These are phyloP conservation scores for Marisa cornuarietis DNA, from an alignment of 1,140 invertebrate species.

Conservation along the genomic window DNA sequence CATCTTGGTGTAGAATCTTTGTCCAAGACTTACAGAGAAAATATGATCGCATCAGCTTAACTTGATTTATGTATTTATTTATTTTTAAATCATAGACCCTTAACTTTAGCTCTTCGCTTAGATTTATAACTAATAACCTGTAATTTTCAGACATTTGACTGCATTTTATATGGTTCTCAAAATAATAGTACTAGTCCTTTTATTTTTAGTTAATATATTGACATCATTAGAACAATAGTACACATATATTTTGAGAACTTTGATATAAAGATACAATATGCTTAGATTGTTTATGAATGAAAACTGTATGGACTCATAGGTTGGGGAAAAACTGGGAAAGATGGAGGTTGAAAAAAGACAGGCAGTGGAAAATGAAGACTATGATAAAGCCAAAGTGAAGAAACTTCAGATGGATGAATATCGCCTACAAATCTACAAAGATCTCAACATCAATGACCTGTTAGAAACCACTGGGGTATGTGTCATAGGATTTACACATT, in stretches of 20 bases:
- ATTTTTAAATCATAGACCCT: too few relatives aligned
- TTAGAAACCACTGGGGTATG: slow-evolving; percentile 75
- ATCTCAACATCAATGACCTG: slow-evolving; percentile 78
- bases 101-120: too few relatives aligned
- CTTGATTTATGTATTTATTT: too few relatives aligned
- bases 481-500: slow-evolving; percentile 4
- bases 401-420: slow-evolving; percentile 89
- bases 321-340: slow-evolving; percentile 88
- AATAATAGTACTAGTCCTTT: background rate
- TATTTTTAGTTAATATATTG: background rate
- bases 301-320: slow-evolving; percentile 35
- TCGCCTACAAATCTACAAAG: slow-evolving; percentile 76
- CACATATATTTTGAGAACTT: background rate
- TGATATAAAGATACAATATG: background rate
- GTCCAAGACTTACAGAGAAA: too few relatives aligned
- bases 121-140: background rate
- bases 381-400: slow-evolving; percentile 86
- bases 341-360: slow-evolving; percentile 90
- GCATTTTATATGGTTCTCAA: background rate
- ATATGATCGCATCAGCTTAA: too few relatives aligned
- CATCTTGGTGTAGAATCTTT: too few relatives aligned
- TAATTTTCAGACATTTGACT: background rate
- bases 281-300: background rate
- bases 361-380: slow-evolving; percentile 90
- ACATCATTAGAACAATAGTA: background rate